A percentile compares a stretch with the other conserved stretches of the same genome.
These are phyloP conservation scores for Trinorchestia longiramus DNA, from an alignment of 1,140 invertebrate species.

Conservation along the genomic window DNA sequence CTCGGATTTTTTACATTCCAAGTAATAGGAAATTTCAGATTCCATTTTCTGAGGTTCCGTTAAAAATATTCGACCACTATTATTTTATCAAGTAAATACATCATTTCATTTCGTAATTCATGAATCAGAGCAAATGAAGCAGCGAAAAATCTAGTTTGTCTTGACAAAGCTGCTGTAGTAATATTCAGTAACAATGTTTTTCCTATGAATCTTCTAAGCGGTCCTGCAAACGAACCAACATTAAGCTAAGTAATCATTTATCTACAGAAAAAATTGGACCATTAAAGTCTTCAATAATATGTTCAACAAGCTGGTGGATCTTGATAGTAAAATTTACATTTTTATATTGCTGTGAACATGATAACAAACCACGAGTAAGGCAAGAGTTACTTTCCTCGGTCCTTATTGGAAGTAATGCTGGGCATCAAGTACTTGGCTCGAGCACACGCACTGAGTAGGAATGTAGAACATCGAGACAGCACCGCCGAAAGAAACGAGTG, in stretches of 20 bases:
- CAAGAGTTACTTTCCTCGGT: background rate
- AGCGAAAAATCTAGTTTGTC: background rate
- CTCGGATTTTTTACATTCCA: background rate
- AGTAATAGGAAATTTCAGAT: background rate
- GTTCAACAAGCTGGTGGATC: background rate
- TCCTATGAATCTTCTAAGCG: background rate
- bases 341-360: background rate
- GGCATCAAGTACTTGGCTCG: background rate
- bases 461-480: background rate
- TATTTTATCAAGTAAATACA: background rate
- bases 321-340: background rate
- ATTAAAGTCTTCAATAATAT: background rate
- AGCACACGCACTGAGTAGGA: background rate
- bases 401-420: background rate
- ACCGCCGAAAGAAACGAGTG: background rate
- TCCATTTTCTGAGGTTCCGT: background rate
- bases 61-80: background rate
- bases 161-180: background rate
- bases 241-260: background rate
- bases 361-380: background rate
- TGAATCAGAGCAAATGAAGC: background rate
- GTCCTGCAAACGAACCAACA: background rate
- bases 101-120: background rate
- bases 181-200: background rate
- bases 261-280: background rate